Conservation (phyloP, 2,888 invertebrate genomes). For the Cephus pygmeus region DNA sequence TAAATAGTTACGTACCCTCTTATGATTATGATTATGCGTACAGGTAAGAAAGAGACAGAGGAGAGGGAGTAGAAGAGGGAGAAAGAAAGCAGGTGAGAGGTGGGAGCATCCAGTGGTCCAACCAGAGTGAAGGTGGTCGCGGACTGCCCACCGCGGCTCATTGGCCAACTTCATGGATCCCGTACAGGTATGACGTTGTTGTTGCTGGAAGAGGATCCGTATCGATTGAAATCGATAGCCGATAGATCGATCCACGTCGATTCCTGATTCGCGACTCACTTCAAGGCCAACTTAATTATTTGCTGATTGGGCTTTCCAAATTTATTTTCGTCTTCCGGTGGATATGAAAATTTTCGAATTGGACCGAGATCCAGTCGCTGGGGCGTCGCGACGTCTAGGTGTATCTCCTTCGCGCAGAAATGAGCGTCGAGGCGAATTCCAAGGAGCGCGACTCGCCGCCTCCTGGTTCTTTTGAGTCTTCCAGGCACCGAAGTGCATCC, state of each 20-base stretch:
- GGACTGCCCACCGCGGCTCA: constrained; percentile 62
- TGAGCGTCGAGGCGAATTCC: constrained; percentile 1
- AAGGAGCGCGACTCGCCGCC: background rate
- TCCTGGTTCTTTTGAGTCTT: background rate
- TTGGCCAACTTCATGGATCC: constrained; percentile 50
- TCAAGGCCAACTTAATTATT: no score
- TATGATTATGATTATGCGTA: constrained; percentile 40
- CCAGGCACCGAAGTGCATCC: background rate
- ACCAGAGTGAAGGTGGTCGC: constrained; percentile 53
- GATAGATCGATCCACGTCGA: no score
- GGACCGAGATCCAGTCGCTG: background rate
- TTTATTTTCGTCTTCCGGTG: no score
- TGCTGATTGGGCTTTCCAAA: no score
- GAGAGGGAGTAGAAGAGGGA: background rate
- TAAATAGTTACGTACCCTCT: constrained; percentile 13
- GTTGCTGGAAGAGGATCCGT: no score
- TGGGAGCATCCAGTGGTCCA: constrained; percentile 55
- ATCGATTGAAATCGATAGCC: no score
- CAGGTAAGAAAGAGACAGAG: constrained; percentile 10
- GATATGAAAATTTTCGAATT: no score
- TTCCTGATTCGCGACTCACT: no score
- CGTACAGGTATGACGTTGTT: background rate
- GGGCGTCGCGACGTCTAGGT: constrained; percentile 1
- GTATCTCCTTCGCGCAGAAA: background rate
- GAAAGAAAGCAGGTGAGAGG: constrained; percentile 26